Percentiles rank a stretch among this genome's conserved stretches.
phyloP scores from a whole-genome alignment of 2,888 invertebrate genomes.

The Xestia sexstrigata region DNA sequence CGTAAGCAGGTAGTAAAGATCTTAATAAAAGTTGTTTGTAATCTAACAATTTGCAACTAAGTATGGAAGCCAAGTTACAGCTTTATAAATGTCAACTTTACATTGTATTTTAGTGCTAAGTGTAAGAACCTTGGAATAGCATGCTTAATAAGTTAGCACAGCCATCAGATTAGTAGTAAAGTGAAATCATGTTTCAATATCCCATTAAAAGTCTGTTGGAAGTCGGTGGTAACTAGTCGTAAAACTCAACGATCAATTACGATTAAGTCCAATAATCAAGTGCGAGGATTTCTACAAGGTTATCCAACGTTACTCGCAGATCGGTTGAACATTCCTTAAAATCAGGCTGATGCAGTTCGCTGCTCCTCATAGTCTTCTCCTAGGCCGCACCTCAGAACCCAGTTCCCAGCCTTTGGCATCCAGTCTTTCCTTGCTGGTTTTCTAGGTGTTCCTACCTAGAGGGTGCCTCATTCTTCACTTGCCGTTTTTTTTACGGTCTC shows the following conservation, averaged over 20 bases:
- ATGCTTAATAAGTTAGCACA: not conserved
- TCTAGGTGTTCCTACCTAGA: not conserved
- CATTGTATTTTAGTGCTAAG: conserved; percentile 27
- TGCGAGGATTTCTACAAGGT: not conserved
- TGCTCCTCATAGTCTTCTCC: not conserved
- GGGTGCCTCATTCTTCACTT: not conserved
- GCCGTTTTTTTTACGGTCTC: not conserved
- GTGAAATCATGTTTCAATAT: not conserved
- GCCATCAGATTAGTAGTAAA: not conserved
- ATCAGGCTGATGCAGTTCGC: not conserved
- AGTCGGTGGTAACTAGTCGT: not conserved
- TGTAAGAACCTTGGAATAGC: not conserved
- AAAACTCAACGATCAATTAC: too few relatives aligned
- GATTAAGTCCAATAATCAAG: not conserved
- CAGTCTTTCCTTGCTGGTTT: not conserved
- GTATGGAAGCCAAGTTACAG: not conserved
- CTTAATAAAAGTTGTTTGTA: not conserved
- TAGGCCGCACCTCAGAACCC: not conserved
- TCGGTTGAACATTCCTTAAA: not conserved
- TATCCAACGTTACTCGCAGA: not conserved
- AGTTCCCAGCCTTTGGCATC: too few relatives aligned
- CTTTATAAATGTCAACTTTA: conserved; percentile 8
- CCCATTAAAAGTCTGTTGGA: not conserved
- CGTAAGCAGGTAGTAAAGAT: not conserved
- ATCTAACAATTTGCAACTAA: not conserved